phyloP scores from a whole-genome alignment of 2,888 invertebrate species.

The Ectemnius continuus region DNA sequence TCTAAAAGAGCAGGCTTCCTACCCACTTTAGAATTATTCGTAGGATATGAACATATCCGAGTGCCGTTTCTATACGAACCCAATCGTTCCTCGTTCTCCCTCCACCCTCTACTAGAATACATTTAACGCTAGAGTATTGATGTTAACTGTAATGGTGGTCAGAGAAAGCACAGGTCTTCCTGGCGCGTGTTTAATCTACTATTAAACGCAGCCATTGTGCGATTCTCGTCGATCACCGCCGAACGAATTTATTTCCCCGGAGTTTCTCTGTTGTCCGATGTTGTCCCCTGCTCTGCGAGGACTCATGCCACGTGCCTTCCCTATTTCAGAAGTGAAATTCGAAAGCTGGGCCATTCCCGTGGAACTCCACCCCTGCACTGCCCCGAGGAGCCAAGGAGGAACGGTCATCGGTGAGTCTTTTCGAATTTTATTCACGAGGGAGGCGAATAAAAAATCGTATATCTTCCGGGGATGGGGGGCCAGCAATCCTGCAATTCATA shows the following conservation, averaged over 20 bases:
- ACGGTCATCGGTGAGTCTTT: constrained; percentile 42
- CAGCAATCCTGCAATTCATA: constrained; percentile 53
- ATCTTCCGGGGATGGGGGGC: constrained; percentile 17
- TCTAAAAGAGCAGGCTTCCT: no score
- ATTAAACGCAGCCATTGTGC: constrained; percentile 76
- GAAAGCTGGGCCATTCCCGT: constrained; percentile 66
- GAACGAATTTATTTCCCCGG: constrained; percentile 73
- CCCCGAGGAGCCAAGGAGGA: background rate
- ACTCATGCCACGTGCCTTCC: constrained; percentile 63
- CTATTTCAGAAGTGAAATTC: constrained; percentile 62
- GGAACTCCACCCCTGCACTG: constrained; percentile 46
- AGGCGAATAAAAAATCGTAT: constrained; percentile 30
- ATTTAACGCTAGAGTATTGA: no score
- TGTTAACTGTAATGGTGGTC: constrained; percentile 53
- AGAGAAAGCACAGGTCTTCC: constrained; percentile 35
- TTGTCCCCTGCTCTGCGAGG: constrained; percentile 26
- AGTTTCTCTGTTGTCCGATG: constrained; percentile 25
- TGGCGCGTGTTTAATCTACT: constrained; percentile 73
- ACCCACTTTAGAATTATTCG: no score
- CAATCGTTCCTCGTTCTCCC: no score
- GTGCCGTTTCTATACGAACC: no score
- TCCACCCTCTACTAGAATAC: no score
- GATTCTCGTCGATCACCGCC: constrained; percentile 64
- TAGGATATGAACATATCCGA: no score
- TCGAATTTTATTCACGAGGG: constrained; percentile 39